Percentiles rank a stretch among this genome's conserved stretches.
Conservation (phyloP, 1,140 invertebrate species). For the Drosophila saltans region DNA sequence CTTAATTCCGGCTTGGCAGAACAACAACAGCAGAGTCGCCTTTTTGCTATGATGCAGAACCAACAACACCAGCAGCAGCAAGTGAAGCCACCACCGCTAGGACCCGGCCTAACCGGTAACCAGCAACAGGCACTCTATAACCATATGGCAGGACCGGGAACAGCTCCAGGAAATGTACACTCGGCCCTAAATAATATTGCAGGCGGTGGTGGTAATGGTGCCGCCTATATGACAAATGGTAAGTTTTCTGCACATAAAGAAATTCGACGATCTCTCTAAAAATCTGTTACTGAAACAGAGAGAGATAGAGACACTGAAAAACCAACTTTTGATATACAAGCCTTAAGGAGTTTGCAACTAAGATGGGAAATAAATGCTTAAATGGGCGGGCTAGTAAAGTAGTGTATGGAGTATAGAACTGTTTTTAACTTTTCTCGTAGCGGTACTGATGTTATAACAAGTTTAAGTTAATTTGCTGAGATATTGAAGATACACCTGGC, state of each 20-base stretch:
- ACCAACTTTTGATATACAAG: too few species aligned
- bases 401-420: too few species aligned
- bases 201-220: conserved; percentile 31
- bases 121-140: conserved; percentile 49
- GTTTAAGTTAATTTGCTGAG: too few species aligned
- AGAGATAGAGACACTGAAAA: background rate
- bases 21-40: conserved; percentile 63
- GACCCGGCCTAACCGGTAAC: conserved; percentile 28
- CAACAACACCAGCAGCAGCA: conserved; percentile 60
- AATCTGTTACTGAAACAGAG: background rate
- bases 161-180: conserved; percentile 41
- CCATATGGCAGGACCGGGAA: conserved; percentile 39
- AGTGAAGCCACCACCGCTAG: conserved; percentile 33
- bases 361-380: too few species aligned
- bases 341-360: too few species aligned
- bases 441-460: too few species aligned
- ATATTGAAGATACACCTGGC: too few species aligned
- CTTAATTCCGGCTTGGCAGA: conserved; percentile 55
- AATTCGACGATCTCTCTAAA: too few species aligned
- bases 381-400: too few species aligned
- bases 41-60: conserved; percentile 70
- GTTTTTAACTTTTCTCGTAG: too few species aligned
- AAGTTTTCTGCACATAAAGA: conserved; percentile 21
- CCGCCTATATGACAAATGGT: conserved; percentile 69
- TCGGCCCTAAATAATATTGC: conserved; percentile 30